phyloP scores from a whole-genome alignment of 30 jellyfish, hydroid and myxozoan genomes.

The Cassiopea andromeda region DNA sequence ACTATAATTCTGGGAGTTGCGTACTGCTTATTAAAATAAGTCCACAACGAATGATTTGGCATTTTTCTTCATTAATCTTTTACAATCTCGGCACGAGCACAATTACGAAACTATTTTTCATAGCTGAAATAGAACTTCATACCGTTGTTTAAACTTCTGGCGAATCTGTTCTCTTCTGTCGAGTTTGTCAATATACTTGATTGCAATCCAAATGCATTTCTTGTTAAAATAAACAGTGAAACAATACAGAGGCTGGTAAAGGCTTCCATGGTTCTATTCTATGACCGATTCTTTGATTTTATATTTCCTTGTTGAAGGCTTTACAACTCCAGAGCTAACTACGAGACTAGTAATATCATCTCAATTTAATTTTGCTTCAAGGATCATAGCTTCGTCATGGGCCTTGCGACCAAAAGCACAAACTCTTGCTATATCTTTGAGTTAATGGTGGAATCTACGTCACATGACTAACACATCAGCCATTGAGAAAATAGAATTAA shows the following conservation, averaged over 20 bases:
- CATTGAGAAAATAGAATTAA: slow-evolving; percentile 10
- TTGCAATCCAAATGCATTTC: slow-evolving; percentile 5
- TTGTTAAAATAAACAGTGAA: neutral
- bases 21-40: too few species aligned
- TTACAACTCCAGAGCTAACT: neutral
- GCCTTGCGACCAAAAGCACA: slow-evolving; percentile 44
- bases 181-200: slow-evolving; percentile 49
- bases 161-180: slow-evolving; percentile 31
- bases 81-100: neutral
- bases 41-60: too few species aligned
- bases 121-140: neutral
- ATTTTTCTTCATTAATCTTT: neutral
- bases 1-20: too few species aligned
- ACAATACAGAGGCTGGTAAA: neutral
- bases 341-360: neutral
- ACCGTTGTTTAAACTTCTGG: slow-evolving; percentile 48
- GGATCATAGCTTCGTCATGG: slow-evolving; percentile 51
- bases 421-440: slow-evolving; percentile 9
- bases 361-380: neutral
- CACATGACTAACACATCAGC: slow-evolving; percentile 26
- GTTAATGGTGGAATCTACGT: neutral
- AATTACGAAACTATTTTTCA: too few species aligned
- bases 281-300: neutral
- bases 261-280: slow-evolving; percentile 10
- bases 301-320: neutral